These are phyloP conservation scores for Eulemur macaco DNA, from an alignment of 2,113 vertebrate species.

Conservation along the genomic window DNA sequence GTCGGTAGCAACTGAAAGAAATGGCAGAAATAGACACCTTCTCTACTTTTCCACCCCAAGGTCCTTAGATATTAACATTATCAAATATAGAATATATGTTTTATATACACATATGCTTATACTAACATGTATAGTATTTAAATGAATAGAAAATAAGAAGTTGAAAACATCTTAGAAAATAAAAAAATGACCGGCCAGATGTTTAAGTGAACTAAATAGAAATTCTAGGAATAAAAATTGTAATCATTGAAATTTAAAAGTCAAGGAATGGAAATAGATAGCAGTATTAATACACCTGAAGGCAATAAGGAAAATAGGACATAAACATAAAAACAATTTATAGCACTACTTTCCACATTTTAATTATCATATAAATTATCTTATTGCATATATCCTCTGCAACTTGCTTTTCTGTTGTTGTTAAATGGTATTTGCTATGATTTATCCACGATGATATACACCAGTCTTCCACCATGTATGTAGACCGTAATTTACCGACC, in stretches of 20 bases:
- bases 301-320: background rate
- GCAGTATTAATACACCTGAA: constrained; percentile 8
- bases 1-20: background rate
- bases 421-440: background rate
- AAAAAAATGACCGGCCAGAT: background rate
- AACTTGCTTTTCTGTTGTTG: background rate
- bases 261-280: background rate
- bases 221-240: background rate
- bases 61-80: background rate
- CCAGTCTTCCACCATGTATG: background rate
- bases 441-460: background rate
- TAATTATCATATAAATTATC: constrained; percentile 56
- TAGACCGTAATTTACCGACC: background rate
- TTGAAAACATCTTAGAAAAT: constrained; percentile 16
- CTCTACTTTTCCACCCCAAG: background rate
- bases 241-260: constrained; percentile 34
- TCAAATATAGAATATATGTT: background rate
- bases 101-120: background rate
- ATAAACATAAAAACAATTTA: constrained; percentile 7
- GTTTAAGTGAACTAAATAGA: constrained; percentile 4
- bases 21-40: background rate
- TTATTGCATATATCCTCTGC: background rate
- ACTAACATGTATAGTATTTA: background rate
- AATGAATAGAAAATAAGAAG: background rate
- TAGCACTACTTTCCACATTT: constrained; percentile 24